Evolutionary conservation across 2,888 invertebrate species (phyloP), one percentile per base, ranked within the genome.

Genomic region (Cerastoderma edule): DNA sequence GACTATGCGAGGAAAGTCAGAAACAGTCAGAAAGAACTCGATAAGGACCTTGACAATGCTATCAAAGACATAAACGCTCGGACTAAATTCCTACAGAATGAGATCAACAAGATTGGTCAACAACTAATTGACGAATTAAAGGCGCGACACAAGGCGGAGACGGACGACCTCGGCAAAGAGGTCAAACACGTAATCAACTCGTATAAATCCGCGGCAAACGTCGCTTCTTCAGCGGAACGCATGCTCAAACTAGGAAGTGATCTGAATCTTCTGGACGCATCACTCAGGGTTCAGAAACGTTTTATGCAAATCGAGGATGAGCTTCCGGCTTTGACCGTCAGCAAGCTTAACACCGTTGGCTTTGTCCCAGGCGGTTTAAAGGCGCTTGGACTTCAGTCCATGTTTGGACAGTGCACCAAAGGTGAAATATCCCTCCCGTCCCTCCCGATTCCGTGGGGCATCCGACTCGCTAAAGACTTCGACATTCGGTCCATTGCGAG

Each of bases 281-380:
- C 82, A 13, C 75, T 75, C n/a, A 76, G 75, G 30, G 68, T 85
- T 6, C 85, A 85, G 69, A 80, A 80, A 56, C 63, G 83, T 10
- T 85, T 85, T 32, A 78, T 80, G 75, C 82, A 83, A 48, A 78
- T 82, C 8, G 84, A 85, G 53, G 83, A 85, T 33, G 85, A 85
- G 48, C 68, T 85, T 16, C 85, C 84, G 2, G 63, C 73, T 10
- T 54, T 80, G 6, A 75, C 80, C 19, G 50, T 70, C 8, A 79
- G 73, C 3, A 73, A 78, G 19, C 70, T 81, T 27, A 80, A 76
- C 5, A 84, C 80, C 10, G 82, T 83, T 50, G 84, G 82, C 2
- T 85, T 85, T 50, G 79, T 84, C 19, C 78, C 79, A 24, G 84
- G 85, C 22, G 80, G 80, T 19, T 46, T 83, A 10, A 77, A 80